Percentiles rank a stretch among this genome's conserved stretches.
phyloP scores from a whole-genome alignment of 2,888 invertebrate genomes.

The Thymelicus sylvestris region DNA sequence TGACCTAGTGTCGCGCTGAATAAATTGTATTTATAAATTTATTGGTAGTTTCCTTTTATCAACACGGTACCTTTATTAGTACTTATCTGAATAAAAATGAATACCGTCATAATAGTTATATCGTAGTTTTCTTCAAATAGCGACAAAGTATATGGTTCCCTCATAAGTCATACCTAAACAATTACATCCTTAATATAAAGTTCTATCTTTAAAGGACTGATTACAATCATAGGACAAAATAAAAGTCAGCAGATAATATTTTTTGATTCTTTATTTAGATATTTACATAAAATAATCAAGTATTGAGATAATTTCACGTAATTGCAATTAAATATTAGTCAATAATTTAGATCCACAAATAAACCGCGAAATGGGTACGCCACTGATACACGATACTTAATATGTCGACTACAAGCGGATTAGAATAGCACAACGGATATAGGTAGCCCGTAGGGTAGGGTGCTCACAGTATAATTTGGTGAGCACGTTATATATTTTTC shows the following conservation, averaged over 20 bases:
- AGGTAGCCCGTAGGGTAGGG: conserved; percentile 2
- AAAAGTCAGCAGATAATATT: conserved; percentile 57
- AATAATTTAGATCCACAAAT: conserved; percentile 74
- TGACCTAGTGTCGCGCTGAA: conserved; percentile 41
- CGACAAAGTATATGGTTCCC: too few species aligned
- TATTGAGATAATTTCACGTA: conserved; percentile 74
- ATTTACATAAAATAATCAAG: conserved; percentile 80
- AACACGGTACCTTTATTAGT: background rate
- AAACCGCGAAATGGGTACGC: conserved; percentile 59
- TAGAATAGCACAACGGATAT: conserved; percentile 16
- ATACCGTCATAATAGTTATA: too few species aligned
- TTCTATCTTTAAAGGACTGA: too few species aligned
- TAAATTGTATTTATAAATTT: conserved; percentile 42
- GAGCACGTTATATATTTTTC: background rate
- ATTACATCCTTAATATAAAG: too few species aligned
- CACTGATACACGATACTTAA: conserved; percentile 45
- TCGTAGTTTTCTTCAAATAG: too few species aligned
- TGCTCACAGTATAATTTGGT: conserved; percentile 15
- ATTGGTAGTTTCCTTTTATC: conserved; percentile 28
- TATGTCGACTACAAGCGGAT: conserved; percentile 24
- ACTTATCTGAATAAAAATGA: too few species aligned
- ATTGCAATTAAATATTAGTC: conserved; percentile 67
- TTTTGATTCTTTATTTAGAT: conserved; percentile 68
- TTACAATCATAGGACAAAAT: conserved; percentile 14
- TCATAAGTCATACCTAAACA: too few species aligned